These are phyloP conservation scores for Epicauta chinensis DNA, from an alignment of 1,140 invertebrate genomes.

Conservation along the genomic window DNA sequence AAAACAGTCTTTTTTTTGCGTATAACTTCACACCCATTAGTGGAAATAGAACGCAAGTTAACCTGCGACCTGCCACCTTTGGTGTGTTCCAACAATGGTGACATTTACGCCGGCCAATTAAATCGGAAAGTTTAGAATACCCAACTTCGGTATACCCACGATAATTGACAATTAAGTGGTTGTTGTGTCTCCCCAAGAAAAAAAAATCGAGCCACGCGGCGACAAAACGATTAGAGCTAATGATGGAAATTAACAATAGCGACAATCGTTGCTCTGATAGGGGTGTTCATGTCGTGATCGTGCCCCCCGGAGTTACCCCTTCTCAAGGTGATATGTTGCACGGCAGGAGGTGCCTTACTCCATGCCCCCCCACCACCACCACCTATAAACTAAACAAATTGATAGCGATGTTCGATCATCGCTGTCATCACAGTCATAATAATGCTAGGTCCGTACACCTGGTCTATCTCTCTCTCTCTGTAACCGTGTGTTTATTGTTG, in stretches of 20 bases:
- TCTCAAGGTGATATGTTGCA: conserved; percentile 18
- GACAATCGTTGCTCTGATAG: conserved; percentile 5
- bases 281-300: conserved; percentile 7
- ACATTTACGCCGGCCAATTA: conserved; percentile 13
- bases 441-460: conserved; percentile 10
- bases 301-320: conserved; percentile 16
- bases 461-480: neutral
- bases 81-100: conserved; percentile 4
- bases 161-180: neutral
- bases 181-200: neutral
- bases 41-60: conserved; percentile 18
- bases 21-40: conserved; percentile 21
- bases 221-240: conserved; percentile 6
- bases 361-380: conserved; percentile 1
- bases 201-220: conserved; percentile 1
- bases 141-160: neutral
- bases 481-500: conserved; percentile 2
- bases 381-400: no score
- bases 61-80: conserved; percentile 11
- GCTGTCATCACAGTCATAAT: conserved; percentile 16
- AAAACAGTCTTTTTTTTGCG: no score
- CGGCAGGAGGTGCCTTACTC: conserved; percentile 1
- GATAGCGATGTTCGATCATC: conserved; percentile 16
- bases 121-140: neutral
- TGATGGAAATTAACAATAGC: conserved; percentile 15